Evolutionary conservation across 2,888 invertebrate species (phyloP).

Genomic region (Calameuta filiformis): DNA sequence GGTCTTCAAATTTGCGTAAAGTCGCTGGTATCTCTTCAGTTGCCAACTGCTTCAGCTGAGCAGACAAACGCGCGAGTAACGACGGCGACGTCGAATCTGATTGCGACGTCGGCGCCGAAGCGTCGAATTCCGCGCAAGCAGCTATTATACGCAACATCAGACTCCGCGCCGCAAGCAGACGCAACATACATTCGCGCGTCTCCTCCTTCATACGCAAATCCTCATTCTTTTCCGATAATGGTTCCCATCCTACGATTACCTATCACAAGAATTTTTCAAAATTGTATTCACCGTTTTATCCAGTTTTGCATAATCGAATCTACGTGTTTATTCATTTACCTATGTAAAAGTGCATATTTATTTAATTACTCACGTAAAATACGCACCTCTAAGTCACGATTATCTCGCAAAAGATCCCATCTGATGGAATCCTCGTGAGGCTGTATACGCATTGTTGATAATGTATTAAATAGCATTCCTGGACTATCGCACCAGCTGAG

Average conservation of each 20-base stretch:
- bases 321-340: not conserved
- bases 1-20: conserved; percentile 49
- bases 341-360: not conserved
- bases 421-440: conserved; percentile 53
- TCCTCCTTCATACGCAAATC: conserved; percentile 55
- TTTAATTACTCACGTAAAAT: conserved; percentile 3
- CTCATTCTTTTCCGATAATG: conserved; percentile 38
- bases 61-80: conserved; percentile 44
- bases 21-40: conserved; percentile 46
- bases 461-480: conserved; percentile 42
- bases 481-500: conserved; percentile 65
- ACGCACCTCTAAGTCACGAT: conserved; percentile 59
- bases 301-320: not conserved
- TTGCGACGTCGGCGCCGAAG: conserved; percentile 19
- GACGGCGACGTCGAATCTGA: conserved; percentile 4
- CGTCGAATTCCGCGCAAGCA: conserved; percentile 48
- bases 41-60: conserved; percentile 47
- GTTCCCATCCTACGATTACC: conserved; percentile 62
- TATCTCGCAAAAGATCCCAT: conserved; percentile 57
- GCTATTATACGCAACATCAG: conserved; percentile 56
- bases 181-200: conserved; percentile 56
- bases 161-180: conserved; percentile 52
- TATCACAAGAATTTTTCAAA: conserved; percentile 15
- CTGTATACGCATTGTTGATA: conserved; percentile 56
- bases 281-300: not conserved